A percentile compares a stretch with the other conserved stretches of the same genome.
Conservation (phyloP, 2,797 vertebrate genomes). For the Lateolabrax maculatus region DNA sequence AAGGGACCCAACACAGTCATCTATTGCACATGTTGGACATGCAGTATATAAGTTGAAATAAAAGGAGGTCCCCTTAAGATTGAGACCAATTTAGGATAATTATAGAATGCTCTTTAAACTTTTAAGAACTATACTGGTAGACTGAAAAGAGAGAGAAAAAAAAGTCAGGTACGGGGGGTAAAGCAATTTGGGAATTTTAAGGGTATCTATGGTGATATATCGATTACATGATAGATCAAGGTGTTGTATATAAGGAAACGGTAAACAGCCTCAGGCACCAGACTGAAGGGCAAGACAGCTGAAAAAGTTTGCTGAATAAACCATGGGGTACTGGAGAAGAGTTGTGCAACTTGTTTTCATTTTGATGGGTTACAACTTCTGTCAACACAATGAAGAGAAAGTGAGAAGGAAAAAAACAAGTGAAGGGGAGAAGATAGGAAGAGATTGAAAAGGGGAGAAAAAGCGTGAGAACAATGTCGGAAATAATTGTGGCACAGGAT, state of each 20-base stretch:
- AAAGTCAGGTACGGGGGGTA: background rate
- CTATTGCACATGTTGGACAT: background rate
- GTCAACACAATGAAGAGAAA: conserved; percentile 52
- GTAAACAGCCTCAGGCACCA: no score
- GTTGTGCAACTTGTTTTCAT: no score
- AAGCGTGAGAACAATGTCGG: conserved; percentile 35
- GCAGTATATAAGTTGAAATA: background rate
- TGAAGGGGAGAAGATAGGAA: conserved; percentile 31
- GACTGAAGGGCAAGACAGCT: no score
- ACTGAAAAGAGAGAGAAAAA: background rate
- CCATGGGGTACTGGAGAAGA: no score
- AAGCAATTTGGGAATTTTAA: conserved; percentile 7
- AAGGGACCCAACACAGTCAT: no score
- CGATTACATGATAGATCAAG: no score
- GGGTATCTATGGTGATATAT: no score
- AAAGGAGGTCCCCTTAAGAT: background rate
- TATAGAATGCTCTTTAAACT: background rate
- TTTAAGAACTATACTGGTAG: background rate
- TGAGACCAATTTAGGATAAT: background rate
- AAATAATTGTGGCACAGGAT: conserved; percentile 59
- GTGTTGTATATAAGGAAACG: no score
- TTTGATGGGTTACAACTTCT: conserved; percentile 53
- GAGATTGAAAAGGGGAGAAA: conserved; percentile 11
- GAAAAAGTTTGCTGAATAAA: no score
- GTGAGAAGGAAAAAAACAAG: conserved; percentile 43